Evolutionary conservation across 2,113 vertebrate species (phyloP).

Genomic region (Ciconia boyciana): DNA sequence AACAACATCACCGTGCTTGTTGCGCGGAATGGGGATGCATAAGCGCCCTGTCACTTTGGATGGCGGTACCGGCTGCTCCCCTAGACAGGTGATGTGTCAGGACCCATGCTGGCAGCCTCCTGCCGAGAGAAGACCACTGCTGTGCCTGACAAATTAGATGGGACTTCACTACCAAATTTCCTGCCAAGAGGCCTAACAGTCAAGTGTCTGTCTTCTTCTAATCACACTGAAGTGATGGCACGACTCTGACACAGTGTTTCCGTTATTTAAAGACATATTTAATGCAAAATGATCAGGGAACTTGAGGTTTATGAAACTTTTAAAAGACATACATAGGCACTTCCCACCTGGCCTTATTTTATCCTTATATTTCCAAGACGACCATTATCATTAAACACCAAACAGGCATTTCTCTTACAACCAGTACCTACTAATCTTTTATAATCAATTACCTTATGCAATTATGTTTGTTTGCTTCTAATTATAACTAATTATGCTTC

Average conservation of each 20-base stretch:
- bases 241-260: constrained; percentile 59
- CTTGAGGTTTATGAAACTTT: constrained; percentile 17
- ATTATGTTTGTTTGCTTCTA: constrained; percentile 76
- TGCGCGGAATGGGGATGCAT: constrained; percentile 44
- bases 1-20: not conserved
- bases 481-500: constrained; percentile 76
- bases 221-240: constrained; percentile 8
- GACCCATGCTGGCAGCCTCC: constrained; percentile 58
- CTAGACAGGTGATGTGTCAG: constrained; percentile 69
- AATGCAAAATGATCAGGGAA: constrained; percentile 41
- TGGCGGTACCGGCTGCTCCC: constrained; percentile 26
- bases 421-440: constrained; percentile 53
- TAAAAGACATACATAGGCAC: not conserved
- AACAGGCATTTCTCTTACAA: not conserved
- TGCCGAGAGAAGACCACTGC: constrained; percentile 51
- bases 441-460: constrained; percentile 60
- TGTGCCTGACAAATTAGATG: constrained; percentile 77
- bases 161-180: constrained; percentile 73
- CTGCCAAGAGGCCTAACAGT: constrained; percentile 81
- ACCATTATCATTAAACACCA: not conserved
- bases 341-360: not conserved
- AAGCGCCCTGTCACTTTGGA: constrained; percentile 72
- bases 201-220: constrained; percentile 67
- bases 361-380: not conserved
- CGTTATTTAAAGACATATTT: constrained; percentile 42